phyloP scores from a whole-genome alignment of 2,888 invertebrate genomes.

The Callimorpha dominula region DNA sequence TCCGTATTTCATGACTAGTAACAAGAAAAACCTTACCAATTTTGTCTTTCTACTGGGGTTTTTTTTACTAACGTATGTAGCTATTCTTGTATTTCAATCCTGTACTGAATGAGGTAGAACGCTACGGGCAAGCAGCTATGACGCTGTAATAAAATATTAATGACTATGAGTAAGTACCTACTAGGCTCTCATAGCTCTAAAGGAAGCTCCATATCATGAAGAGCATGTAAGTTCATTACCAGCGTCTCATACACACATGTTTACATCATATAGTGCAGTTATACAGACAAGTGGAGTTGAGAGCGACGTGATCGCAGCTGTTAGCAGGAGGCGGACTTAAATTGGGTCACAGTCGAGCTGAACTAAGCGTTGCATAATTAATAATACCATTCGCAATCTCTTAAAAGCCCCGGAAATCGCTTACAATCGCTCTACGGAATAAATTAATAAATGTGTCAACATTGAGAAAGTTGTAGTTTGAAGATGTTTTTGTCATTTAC shows the following conservation, averaged over 20 bases:
- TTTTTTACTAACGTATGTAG: background rate
- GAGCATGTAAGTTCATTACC: slow-evolving; percentile 6
- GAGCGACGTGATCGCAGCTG: slow-evolving; percentile 58
- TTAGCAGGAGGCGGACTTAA: slow-evolving; percentile 54
- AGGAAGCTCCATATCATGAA: background rate
- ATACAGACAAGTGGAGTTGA: slow-evolving; percentile 53
- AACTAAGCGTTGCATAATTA: slow-evolving; percentile 76
- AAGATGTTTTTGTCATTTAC: background rate
- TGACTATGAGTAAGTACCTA: background rate
- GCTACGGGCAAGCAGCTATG: background rate
- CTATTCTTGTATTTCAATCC: slow-evolving; percentile 2
- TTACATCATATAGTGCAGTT: slow-evolving; percentile 36
- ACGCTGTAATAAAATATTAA: background rate
- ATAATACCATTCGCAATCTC: slow-evolving; percentile 67
- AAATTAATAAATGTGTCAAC: slow-evolving; percentile 59
- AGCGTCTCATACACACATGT: slow-evolving; percentile 5
- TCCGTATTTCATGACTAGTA: too few relatives aligned
- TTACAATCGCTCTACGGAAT: slow-evolving; percentile 54
- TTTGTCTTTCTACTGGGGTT: background rate
- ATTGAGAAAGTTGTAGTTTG: slow-evolving; percentile 18
- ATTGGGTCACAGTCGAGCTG: slow-evolving; percentile 72
- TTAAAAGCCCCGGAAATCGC: slow-evolving; percentile 59
- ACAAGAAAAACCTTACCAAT: too few relatives aligned
- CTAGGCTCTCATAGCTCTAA: background rate
- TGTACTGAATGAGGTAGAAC: background rate